phyloP scores from a whole-genome alignment of 2,113 vertebrate genomes.

The Oreochromis tanganicae region DNA sequence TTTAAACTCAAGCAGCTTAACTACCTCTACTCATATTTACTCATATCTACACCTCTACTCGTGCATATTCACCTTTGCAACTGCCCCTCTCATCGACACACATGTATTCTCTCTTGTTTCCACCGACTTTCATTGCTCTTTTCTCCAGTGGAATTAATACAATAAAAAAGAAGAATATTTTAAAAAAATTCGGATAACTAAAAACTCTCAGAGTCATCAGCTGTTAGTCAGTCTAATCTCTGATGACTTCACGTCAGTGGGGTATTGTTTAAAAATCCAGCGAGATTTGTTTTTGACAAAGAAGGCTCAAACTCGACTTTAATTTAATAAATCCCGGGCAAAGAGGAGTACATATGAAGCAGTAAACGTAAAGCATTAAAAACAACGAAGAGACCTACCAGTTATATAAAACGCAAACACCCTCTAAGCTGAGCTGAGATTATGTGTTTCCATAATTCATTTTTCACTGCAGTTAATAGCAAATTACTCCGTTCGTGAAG shows the following conservation, averaged over 20 bases:
- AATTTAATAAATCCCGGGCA: neutral
- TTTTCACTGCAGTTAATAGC: neutral
- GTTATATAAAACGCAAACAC: neutral
- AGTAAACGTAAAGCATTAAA: neutral
- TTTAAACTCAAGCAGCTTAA: neutral
- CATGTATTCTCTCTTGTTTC: neutral
- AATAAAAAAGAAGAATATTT: neutral
- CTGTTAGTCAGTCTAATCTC: neutral
- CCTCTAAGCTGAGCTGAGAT: fast-evolving
- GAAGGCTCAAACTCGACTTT: neutral
- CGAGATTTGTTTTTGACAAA: neutral
- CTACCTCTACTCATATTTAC: neutral
- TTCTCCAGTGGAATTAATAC: neutral
- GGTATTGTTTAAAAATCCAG: neutral
- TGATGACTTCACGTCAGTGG: neutral
- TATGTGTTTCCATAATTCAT: neutral
- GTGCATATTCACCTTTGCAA: neutral
- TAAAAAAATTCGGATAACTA: neutral
- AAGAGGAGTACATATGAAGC: neutral
- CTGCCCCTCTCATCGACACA: neutral
- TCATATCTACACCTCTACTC: too few relatives aligned
- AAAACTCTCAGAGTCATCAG: neutral
- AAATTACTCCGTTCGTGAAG: neutral
- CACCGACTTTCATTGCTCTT: neutral
- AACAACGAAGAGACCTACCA: neutral